Base-by-base conservation (phyloP, 2,113 vertebrate genomes). In the Apus apus region DNA sequence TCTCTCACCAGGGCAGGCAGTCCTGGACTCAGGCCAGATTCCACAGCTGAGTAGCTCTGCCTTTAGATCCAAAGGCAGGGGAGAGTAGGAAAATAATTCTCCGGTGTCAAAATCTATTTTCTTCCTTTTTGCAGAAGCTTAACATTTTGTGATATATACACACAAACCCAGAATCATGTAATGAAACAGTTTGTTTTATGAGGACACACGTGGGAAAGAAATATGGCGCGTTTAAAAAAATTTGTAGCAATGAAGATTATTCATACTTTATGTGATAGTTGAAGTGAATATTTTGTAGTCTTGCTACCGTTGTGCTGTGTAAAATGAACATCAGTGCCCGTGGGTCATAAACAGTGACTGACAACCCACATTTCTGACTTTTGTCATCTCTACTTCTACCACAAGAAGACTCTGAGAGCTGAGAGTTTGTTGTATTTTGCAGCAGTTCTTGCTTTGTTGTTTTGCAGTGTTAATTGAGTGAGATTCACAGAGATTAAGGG, bases 41-140 rank as follows among this genome's bases (percentile, higher is more conserved):
- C 95, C 98, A 97, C 97, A 98, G 97, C 96, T 90, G 90, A 97
- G 84, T 51, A 93, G 94, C 92, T 95, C 91, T 97, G 95, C 95
- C 91, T 96, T 92, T 75, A 94, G 80, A 97, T 98, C 95, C 97
- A 97, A 95, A 98, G 93, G 94, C 97, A 94, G 91, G 90, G 95
- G 96, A 95, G 96, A 98, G 94, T 40, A 97, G 92, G 76, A 77
- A 94, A 97, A 96, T 96, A 97, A 98, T 97, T 98, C 97, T 97
- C 97, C 57, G 38, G 54, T 93, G 97, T 97, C 95, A 97, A 89
- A 96, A 96, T 87, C 79, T 95, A 87, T 97, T 97, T 96, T 97
- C 95, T 96, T 95, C 84, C 80, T 96, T 97, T 96, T 94, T 97
- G 75, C 94, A 94, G 96, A 96, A 97, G 97, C 97, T 97, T 97